Evolutionary conservation across 2,113 vertebrate species (phyloP), one percentile per base, ranked within the genome.

Genomic region (Syngnathus floridae): DNA sequence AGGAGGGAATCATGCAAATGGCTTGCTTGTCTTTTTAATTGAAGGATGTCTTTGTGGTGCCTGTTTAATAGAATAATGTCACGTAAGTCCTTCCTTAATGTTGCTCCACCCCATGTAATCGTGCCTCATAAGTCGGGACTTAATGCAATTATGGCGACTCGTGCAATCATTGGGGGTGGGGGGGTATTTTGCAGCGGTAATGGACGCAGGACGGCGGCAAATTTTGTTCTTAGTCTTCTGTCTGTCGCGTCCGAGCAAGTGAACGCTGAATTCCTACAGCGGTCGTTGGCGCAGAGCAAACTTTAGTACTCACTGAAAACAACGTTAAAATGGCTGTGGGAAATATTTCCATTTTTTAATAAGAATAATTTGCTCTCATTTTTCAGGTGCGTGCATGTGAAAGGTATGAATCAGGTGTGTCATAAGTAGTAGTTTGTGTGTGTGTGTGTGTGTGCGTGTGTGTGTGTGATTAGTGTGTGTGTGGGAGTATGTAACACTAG

Each of bases 1-100:
- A 31, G 26, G 26, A 31, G 26, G 54, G 26, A 35, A 56, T 56
- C 54, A 35, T 56, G 54, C 54, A 56, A 56, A 56, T 56, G 54
- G 54, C 13, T 14, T 16, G 54, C 26, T 56, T 56, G 12, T 35
- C 5, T 16, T 56, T 35, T 31, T 56, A 56, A 56, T 56, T 35
- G 54, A 56, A 26, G 21, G 12, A 56, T 35, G 26, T 7, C 54
- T 35, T 56, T 14, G 16, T 55, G 26, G 14, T 35, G 54, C 54
- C n/a, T 2, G 3, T 51, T 21, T n/a, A 21, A 56, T 56, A 35
- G 13, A 56, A 56, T 56, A 35, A 35, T 7, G 26, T 31, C 54
- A 35, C 26, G 35, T 56, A 56, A 56, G 54, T 56, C 54, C 26
- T 16, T 5, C 31, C 26, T 56, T 56, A 56, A 56, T 56, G 54